phyloP scores from a whole-genome alignment of 2,888 invertebrate species.

The Sthenelais limicola region DNA sequence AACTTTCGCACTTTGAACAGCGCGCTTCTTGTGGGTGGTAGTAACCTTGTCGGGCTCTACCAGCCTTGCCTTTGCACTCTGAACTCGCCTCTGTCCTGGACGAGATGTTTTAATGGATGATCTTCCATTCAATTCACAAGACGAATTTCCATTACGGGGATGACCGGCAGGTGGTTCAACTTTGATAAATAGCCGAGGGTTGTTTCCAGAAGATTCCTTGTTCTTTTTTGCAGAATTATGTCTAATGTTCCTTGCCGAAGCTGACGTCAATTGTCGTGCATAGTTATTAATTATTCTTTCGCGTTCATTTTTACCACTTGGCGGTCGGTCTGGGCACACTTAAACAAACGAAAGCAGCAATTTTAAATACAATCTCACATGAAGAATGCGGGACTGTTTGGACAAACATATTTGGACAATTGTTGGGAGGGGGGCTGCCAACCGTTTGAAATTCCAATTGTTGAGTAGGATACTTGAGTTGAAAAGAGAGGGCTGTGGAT shows the following conservation, averaged over 20 bases:
- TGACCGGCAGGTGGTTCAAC: neutral
- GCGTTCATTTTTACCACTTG: slow-evolving; percentile 17
- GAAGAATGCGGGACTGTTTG: too few species aligned
- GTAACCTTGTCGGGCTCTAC: neutral
- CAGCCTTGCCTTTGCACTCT: slow-evolving; percentile 10
- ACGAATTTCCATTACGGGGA: neutral
- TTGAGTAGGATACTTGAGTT: too few species aligned
- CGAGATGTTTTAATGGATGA: neutral
- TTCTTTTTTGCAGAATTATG: neutral
- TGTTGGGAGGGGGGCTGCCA: too few species aligned
- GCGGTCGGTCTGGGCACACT: slow-evolving; percentile 3
- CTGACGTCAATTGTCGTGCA: slow-evolving; percentile 12
- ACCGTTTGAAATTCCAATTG: too few species aligned
- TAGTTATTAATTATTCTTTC: slow-evolving; percentile 27
- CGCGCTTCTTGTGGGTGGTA: too few species aligned
- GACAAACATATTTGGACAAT: too few species aligned
- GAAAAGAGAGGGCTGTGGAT: too few species aligned
- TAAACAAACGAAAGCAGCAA: too few species aligned
- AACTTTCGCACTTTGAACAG: slow-evolving; percentile 20
- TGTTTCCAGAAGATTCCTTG: neutral
- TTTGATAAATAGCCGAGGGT: neutral
- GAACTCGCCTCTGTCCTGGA: neutral
- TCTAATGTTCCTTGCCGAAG: slow-evolving; percentile 1
- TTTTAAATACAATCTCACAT: too few species aligned
- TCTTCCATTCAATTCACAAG: neutral